Evolutionary conservation across 2,113 vertebrate species (phyloP).

Genomic region (Tachysurus vachellii): DNA sequence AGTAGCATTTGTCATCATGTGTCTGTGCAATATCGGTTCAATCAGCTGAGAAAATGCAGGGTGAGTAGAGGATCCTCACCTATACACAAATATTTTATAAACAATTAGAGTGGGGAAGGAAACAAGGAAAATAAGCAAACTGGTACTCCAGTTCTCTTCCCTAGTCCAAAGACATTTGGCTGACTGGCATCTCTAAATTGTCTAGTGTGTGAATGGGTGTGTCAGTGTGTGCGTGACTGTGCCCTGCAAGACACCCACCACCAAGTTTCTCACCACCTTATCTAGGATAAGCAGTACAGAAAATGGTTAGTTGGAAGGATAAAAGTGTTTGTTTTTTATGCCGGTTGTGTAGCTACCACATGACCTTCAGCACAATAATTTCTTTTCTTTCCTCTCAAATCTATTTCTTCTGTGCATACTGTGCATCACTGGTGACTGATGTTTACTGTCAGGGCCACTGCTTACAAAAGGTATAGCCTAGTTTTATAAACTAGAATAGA

Average conservation of each 20-base stretch:
- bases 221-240: too few species aligned
- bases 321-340: background rate
- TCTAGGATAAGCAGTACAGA: too few species aligned
- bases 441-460: background rate
- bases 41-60: background rate
- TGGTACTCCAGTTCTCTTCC: too few species aligned
- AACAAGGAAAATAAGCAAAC: too few species aligned
- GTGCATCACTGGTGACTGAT: background rate
- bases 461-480: background rate
- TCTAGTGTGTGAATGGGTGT: too few species aligned
- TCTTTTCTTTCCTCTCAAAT: background rate
- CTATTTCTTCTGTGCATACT: background rate
- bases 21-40: conserved; percentile 17
- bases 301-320: background rate
- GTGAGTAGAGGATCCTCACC: background rate
- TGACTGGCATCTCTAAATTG: too few species aligned
- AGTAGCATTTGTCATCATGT: background rate
- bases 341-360: background rate
- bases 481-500: background rate
- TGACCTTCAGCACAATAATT: background rate
- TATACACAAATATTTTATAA: conserved; percentile 18
- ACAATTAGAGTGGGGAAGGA: background rate
- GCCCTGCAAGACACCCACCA: too few species aligned
- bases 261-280: too few species aligned
- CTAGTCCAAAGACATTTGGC: too few species aligned